A percentile compares a stretch with the other conserved stretches of the same genome.
These are phyloP conservation scores for Steinernema carpocapsae DNA, from an alignment of 2,888 invertebrate species.

Conservation along the genomic window DNA sequence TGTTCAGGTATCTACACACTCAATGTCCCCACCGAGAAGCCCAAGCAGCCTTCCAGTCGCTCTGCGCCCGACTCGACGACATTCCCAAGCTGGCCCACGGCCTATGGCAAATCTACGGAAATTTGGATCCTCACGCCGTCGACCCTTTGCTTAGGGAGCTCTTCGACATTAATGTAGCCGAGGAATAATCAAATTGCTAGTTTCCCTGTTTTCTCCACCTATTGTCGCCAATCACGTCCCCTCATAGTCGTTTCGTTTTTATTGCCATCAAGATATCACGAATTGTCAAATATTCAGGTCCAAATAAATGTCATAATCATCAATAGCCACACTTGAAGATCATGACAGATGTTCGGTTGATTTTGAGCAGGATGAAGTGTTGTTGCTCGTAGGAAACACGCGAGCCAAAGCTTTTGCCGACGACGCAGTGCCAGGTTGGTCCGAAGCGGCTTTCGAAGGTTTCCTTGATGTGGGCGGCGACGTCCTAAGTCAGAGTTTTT, in stretches of 20 bases:
- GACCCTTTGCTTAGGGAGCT: slow-evolving; percentile 62
- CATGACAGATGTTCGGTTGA: slow-evolving; percentile 36
- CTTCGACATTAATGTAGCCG: slow-evolving; percentile 41
- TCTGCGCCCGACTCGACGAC: slow-evolving; percentile 52
- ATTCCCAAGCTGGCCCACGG: slow-evolving; percentile 54
- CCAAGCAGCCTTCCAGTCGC: slow-evolving; percentile 47
- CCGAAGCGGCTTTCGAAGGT: slow-evolving; percentile 45
- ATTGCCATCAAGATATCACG: too few relatives aligned
- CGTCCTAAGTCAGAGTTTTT: slow-evolving; percentile 63
- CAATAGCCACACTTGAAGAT: slow-evolving; percentile 43
- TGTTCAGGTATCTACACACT: slow-evolving; percentile 52
- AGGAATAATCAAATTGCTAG: too few relatives aligned
- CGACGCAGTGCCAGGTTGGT: slow-evolving; percentile 50
- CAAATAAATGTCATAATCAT: not conserved
- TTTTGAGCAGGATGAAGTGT: slow-evolving; percentile 47
- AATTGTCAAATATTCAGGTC: too few relatives aligned
- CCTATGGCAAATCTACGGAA: slow-evolving; percentile 55
- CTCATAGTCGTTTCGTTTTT: too few relatives aligned
- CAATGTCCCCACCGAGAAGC: slow-evolving; percentile 50
- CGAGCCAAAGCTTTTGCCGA: slow-evolving; percentile 50
- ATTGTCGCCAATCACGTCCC: too few relatives aligned
- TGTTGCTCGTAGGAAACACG: slow-evolving; percentile 47
- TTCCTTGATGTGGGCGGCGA: slow-evolving; percentile 66
- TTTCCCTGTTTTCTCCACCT: too few relatives aligned
- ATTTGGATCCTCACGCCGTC: slow-evolving; percentile 55